A percentile compares a stretch with the other conserved stretches of the same genome.
Evolutionary conservation across 2,113 vertebrate species (phyloP).

Genomic region (Entomyzon cyanotis): DNA sequence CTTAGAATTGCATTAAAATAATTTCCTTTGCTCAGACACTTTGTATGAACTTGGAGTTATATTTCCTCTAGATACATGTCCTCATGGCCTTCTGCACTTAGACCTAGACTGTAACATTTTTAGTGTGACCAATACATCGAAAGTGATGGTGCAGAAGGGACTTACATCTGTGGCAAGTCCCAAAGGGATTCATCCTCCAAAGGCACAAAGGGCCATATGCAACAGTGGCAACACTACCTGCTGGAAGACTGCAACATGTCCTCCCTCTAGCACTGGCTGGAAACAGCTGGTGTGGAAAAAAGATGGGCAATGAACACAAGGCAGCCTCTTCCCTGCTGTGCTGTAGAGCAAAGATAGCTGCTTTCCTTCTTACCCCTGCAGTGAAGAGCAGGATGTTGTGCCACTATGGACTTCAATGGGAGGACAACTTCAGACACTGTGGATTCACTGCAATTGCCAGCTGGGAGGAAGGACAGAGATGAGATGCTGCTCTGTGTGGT

Average conservation of each 20-base stretch:
- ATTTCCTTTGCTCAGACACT: not conserved
- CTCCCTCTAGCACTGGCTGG: not conserved
- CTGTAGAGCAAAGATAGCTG: not conserved
- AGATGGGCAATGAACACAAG: not conserved
- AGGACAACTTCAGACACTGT: not conserved
- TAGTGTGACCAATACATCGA: not conserved
- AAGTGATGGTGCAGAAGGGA: slow-evolving; percentile 26
- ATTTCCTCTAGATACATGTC: not conserved
- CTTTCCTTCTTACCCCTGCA: not conserved
- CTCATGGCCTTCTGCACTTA: not conserved
- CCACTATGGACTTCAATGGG: not conserved
- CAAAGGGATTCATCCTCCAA: not conserved
- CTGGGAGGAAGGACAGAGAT: not conserved
- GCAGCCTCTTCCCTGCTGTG: not conserved
- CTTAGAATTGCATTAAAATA: not conserved
- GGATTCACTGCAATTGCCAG: not conserved
- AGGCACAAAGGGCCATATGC: not conserved
- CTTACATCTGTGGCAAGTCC: not conserved
- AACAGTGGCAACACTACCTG: not conserved
- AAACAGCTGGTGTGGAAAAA: slow-evolving; percentile 4
- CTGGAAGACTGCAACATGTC: not conserved
- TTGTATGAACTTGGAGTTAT: not conserved
- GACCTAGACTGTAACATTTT: not conserved
- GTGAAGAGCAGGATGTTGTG: not conserved
- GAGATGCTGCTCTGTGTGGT: not conserved